Conservation (phyloP, 2,888 invertebrate species). For the Perizoma flavofasciatum region DNA sequence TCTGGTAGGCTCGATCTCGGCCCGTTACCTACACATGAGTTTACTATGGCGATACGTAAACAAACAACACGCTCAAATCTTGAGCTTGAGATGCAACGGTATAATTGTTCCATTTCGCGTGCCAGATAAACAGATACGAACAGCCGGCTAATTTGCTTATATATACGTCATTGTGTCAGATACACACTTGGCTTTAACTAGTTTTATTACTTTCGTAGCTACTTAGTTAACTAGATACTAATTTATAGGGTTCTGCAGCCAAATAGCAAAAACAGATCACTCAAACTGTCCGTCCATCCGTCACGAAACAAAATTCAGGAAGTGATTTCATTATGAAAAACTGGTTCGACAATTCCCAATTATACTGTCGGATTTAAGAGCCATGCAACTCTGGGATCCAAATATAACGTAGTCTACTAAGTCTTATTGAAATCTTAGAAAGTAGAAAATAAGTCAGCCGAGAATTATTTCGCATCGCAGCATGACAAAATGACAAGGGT, state of each 20-base stretch:
- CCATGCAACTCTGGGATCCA: too few relatives aligned
- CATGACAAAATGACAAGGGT: constrained; percentile 28
- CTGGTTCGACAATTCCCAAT: too few relatives aligned
- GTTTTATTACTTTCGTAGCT: background rate
- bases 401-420: too few relatives aligned
- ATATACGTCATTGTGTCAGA: constrained; percentile 19
- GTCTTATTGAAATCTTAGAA: constrained; percentile 5
- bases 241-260: too few relatives aligned
- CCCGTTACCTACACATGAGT: constrained; percentile 73
- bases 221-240: too few relatives aligned
- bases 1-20: constrained; percentile 46
- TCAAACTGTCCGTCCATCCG: too few relatives aligned
- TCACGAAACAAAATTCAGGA: too few relatives aligned
- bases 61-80: constrained; percentile 65
- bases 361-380: too few relatives aligned
- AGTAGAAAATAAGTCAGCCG: constrained; percentile 15
- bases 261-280: too few relatives aligned
- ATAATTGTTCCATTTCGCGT: constrained; percentile 36
- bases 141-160: constrained; percentile 19
- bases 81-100: constrained; percentile 42
- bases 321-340: too few relatives aligned
- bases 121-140: constrained; percentile 24
- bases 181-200: constrained; percentile 5
- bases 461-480: constrained; percentile 29
- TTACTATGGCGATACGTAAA: constrained; percentile 76